Evolutionary conservation across 92 coral and sea anemone genomes (phyloP), one percentile per base, ranked within the genome.

Genomic region (Actinernus sp.): DNA sequence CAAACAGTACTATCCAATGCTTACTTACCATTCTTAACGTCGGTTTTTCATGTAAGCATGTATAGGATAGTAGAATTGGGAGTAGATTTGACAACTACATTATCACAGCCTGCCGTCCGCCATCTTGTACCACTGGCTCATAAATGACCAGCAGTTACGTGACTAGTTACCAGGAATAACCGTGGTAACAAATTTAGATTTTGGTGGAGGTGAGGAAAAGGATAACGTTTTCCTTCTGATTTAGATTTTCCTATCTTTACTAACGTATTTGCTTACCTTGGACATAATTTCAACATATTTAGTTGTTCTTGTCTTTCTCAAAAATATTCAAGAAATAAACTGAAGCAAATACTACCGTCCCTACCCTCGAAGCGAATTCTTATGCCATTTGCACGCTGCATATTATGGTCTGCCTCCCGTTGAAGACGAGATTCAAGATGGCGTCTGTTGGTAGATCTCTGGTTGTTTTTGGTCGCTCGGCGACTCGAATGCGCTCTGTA

Each of bases 401-500:
- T 34, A 34, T 79, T 79, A 71, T 79, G 79, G 86, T 65, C 68
- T 58, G 51, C 17, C 11, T 22, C 72, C 39, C 52, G 40, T 37
- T 30, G 17, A 40, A 52, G 31, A 20, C 16, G 45, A 49, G 67
- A 54, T 32, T 55, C 91, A 90, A 91, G 81, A 95, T 95, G 99
- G 86, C 97, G 97, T 71, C 91, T 58, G 49, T 89, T 25, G 80
- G 92, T 50, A 83, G 88, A 39, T 55, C 95, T 51, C 49, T 88
- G 29, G 92, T 59, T 41, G 66, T 80, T 73, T 78, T 95, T 81
- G 99, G 91, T 63, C 99, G 99, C 69, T 87, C 99, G 45, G 95
- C 97, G n/a, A 81, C 85, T 41, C 92, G 97, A 75, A 53, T 81
- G 11, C 94, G 97, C 31, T 66, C 85, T 33, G 76, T 84, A 5